phyloP scores from a whole-genome alignment of 2,888 invertebrate species.

The Tenthredo livida region DNA sequence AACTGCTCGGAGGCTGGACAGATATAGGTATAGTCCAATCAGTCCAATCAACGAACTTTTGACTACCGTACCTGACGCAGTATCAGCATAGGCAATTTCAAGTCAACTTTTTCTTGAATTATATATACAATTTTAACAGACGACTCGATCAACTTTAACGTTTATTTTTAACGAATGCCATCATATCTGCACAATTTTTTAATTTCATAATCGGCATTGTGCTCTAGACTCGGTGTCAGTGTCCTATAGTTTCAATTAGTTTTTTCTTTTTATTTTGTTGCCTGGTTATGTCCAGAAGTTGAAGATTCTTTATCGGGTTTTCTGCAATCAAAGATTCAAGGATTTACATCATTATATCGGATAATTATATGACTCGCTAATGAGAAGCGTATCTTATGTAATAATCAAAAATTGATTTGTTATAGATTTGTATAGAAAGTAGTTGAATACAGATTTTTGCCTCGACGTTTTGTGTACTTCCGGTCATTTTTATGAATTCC shows the following conservation, averaged over 20 bases:
- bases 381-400: background rate
- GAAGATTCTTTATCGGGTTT: background rate
- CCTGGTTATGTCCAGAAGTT: background rate
- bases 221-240: background rate
- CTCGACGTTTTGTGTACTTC: background rate
- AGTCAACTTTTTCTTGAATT: constrained; percentile 22
- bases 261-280: background rate
- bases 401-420: background rate
- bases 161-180: background rate
- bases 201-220: background rate
- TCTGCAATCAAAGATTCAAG: background rate
- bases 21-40: constrained; percentile 51
- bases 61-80: constrained; percentile 45
- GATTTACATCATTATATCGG: background rate
- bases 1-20: constrained; percentile 46
- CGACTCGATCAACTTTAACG: background rate
- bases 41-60: constrained; percentile 51
- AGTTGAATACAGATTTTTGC: background rate
- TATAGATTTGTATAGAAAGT: background rate
- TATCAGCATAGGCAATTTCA: constrained; percentile 33
- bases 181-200: background rate
- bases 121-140: background rate
- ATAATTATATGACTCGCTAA: background rate
- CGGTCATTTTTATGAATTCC: constrained; percentile 24
- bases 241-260: background rate